These are phyloP conservation scores for Hypsopygia costalis DNA, from an alignment of 2,888 invertebrate genomes.

Conservation along the genomic window DNA sequence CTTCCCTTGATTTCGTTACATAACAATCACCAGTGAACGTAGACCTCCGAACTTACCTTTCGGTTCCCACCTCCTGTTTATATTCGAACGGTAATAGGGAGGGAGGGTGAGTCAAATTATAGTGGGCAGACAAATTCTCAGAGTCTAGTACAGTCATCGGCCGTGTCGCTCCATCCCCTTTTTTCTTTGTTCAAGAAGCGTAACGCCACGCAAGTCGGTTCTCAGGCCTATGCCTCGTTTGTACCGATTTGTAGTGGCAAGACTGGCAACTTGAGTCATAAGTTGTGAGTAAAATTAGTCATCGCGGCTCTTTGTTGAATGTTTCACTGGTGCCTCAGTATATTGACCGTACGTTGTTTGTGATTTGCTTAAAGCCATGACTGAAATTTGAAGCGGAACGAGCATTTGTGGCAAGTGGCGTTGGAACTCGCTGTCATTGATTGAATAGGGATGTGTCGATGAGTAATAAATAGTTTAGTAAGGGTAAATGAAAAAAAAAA, in stretches of 20 bases:
- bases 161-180: constrained; percentile 59
- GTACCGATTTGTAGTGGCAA: constrained; percentile 47
- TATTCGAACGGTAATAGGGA: constrained; percentile 21
- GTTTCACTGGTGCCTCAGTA: constrained; percentile 26
- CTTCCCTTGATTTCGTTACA: constrained; percentile 40
- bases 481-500: no score
- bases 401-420: no score
- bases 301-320: constrained; percentile 47
- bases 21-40: constrained; percentile 27
- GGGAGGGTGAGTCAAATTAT: constrained; percentile 39
- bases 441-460: no score
- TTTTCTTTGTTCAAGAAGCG: constrained; percentile 70
- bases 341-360: constrained; percentile 26
- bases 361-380: constrained; percentile 18
- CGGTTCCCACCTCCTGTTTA: constrained; percentile 18
- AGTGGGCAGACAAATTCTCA: constrained; percentile 52
- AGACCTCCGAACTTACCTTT: constrained; percentile 32
- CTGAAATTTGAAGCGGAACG: constrained; percentile 14
- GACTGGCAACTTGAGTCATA: constrained; percentile 39
- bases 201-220: constrained; percentile 68
- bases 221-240: constrained; percentile 50
- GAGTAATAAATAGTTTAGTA: no score
- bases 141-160: constrained; percentile 46
- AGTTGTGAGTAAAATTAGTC: constrained; percentile 47
- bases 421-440: no score